These are phyloP conservation scores for Valencia hispanica DNA, from an alignment of 2,797 vertebrate genomes.

Conservation along the genomic window DNA sequence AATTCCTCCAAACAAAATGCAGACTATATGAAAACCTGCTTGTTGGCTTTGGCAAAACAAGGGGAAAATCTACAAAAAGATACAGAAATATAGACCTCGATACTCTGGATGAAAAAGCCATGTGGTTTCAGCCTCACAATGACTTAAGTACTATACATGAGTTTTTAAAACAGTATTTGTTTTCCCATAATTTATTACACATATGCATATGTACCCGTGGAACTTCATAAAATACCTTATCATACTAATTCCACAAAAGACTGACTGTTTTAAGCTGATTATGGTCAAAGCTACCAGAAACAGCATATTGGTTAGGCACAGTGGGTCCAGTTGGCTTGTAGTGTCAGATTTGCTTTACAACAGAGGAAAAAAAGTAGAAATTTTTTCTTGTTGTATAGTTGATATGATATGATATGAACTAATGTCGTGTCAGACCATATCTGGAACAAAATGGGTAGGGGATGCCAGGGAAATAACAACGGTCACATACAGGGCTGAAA, in stretches of 20 bases:
- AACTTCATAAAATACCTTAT: neutral
- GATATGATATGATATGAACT: neutral
- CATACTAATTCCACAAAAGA: neutral
- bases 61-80: neutral
- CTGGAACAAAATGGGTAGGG: no score
- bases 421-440: no score
- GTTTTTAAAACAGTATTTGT: neutral
- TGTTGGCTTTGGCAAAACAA: neutral
- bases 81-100: neutral
- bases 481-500: no score
- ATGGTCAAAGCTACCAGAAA: no score
- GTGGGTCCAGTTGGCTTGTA: no score
- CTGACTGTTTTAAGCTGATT: neutral
- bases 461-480: no score
- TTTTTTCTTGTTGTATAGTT: neutral
- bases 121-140: neutral
- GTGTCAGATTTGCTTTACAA: neutral
- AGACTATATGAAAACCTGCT: neutral
- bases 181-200: neutral
- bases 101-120: neutral
- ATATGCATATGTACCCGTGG: neutral
- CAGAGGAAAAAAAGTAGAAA: neutral
- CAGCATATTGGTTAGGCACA: no score
- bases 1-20: constrained; percentile 4
- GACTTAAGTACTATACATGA: neutral